Percentiles rank a stretch among this genome's conserved stretches.
These are phyloP conservation scores for Unio pictorum DNA, from an alignment of 2,888 invertebrate species.

Conservation along the genomic window DNA sequence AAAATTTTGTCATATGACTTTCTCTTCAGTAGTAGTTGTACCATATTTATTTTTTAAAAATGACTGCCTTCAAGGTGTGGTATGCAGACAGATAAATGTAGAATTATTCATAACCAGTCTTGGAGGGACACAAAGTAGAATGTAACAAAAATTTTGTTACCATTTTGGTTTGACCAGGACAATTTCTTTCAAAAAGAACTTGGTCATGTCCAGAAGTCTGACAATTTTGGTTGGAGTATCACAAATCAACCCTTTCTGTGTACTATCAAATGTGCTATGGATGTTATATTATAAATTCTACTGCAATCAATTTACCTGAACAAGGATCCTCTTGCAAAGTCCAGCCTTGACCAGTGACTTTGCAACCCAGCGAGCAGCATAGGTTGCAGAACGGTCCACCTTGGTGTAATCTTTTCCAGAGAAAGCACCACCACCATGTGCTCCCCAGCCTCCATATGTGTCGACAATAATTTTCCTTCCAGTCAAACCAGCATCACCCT, in stretches of 20 bases:
- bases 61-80: no score
- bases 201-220: no score
- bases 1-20: no score
- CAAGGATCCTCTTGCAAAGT: slow-evolving; percentile 95
- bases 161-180: no score
- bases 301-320: slow-evolving; percentile 80
- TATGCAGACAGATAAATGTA: no score
- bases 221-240: background rate
- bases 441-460: slow-evolving; percentile 99
- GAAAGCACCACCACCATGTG: slow-evolving; percentile 99
- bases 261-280: background rate
- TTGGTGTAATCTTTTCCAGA: slow-evolving; percentile 93
- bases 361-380: slow-evolving; percentile 99
- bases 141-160: no score
- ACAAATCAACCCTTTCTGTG: background rate
- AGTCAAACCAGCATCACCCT: slow-evolving; percentile 97
- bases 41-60: no score
- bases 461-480: slow-evolving; percentile 99
- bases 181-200: no score
- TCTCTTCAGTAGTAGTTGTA: no score
- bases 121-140: no score
- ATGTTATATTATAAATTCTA: background rate
- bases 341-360: slow-evolving; percentile 96
- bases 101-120: no score
- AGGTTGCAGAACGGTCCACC: slow-evolving; percentile 94